Base-by-base conservation (phyloP, 2,797 vertebrate genomes). In the Mormyrops boulengeri region DNA sequence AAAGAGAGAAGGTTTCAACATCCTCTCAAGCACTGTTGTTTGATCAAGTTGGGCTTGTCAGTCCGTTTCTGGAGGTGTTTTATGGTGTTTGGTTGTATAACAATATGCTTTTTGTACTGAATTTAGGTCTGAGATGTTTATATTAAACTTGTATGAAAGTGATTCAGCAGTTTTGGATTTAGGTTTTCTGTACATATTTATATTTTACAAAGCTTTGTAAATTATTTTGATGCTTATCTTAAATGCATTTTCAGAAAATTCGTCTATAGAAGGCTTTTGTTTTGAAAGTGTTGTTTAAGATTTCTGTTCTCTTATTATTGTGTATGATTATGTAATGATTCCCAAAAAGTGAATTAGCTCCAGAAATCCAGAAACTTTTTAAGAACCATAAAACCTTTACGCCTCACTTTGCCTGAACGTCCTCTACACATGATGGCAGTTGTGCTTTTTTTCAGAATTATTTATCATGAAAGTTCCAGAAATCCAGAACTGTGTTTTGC, bases 181-280 rank as follows among this genome's bases (percentile, higher is more conserved):
- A 57, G 50, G 12, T 41, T n/a, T 57, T 87, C 17, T 57, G 53
- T 87, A 41, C 6, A 87, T 41, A 87, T 57, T 55, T 55, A 53
- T 57, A 19, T 57, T 53, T 87, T 19, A 57, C 85, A 55, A 85
- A 87, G 26, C 52, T 87, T 17, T 87, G 86, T 87, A 87, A 87
- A 57, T 57, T 87, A 87, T 87, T 60, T 53, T 5, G 4, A 3
- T 19, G 49, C 34, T 57, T 9, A 55, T 41, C 53, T 44, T 60
- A 55, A 87, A 60, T 9, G 2, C 22, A 85, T 49, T 30, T 11
- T 50, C 41, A 22, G 44, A 5, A 85, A 50, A 50, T 7, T 50
- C 22, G 19, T 80, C 38, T 41, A n/a, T 80, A 2, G 41, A 80
- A 80, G 47, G 47, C 19, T 47, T 82, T 82, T n/a, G 6, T 73